These are phyloP conservation scores for Stercorarius parasiticus DNA, from an alignment of 2,113 vertebrate species.

Conservation along the genomic window DNA sequence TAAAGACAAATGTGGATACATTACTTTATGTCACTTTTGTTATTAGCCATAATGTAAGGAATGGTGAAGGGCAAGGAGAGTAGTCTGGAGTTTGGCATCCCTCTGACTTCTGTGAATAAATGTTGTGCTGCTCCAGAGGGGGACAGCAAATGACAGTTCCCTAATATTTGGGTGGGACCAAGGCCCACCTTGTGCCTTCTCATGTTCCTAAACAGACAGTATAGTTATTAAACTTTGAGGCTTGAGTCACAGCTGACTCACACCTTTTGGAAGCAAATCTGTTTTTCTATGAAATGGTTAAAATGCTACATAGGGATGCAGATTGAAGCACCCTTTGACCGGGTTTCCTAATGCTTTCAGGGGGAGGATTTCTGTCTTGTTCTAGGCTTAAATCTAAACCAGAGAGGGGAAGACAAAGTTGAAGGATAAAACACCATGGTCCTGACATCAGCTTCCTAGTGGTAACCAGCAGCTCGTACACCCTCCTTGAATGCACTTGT, in stretches of 20 bases:
- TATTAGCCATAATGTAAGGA: not conserved
- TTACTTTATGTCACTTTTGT: not conserved
- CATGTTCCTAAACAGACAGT: not conserved
- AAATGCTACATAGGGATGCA: not conserved
- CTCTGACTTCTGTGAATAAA: not conserved
- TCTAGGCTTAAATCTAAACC: not conserved
- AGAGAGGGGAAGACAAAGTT: not conserved
- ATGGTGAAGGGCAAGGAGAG: not conserved
- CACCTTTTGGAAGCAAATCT: not conserved
- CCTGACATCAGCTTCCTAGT: not conserved
- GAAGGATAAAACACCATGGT: not conserved
- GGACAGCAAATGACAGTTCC: not conserved
- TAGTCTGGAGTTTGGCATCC: not conserved
- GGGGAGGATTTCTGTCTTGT: not conserved
- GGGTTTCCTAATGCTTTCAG: not conserved
- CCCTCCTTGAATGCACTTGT: accelerated
- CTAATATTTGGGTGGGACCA: not conserved
- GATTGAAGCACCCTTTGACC: not conserved
- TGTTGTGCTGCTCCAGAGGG: not conserved
- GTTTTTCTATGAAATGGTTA: not conserved
- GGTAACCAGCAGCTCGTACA: not conserved
- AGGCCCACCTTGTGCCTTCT: not conserved
- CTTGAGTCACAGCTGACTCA: not conserved
- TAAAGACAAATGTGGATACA: not conserved
- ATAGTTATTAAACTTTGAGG: not conserved